phyloP scores from a whole-genome alignment of 2,113 vertebrate species.

The Aegithalos caudatus region DNA sequence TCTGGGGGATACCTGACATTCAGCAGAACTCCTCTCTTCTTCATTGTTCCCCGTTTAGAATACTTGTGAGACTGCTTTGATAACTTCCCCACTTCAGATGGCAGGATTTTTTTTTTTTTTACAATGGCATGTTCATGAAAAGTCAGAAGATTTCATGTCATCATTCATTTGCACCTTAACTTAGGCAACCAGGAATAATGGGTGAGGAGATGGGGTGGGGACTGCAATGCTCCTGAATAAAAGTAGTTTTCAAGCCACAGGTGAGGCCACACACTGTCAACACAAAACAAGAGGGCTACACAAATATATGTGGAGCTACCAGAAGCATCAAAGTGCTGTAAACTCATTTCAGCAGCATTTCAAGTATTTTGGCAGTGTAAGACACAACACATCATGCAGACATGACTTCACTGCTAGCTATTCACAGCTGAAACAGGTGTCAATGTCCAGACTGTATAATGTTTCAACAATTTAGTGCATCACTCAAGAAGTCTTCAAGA shows the following conservation, averaged over 20 bases:
- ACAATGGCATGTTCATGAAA: background rate
- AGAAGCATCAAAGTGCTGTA: background rate
- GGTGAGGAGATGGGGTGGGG: background rate
- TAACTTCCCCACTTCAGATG: background rate
- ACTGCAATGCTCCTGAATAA: background rate
- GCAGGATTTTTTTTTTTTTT: background rate
- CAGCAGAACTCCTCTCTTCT: background rate
- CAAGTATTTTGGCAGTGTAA: background rate
- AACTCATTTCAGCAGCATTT: background rate
- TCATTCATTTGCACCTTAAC: background rate
- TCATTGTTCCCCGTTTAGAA: background rate
- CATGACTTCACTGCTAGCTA: background rate
- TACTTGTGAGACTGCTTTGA: background rate
- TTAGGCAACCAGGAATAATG: background rate
- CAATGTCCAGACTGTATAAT: background rate
- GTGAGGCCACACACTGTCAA: background rate
- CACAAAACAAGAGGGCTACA: background rate
- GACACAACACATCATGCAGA: fast-evolving
- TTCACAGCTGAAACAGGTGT: background rate
- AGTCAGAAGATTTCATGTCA: background rate
- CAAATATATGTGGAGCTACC: background rate
- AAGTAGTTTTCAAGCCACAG: background rate
- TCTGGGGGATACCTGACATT: background rate
- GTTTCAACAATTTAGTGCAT: background rate
- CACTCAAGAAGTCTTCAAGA: background rate